These are phyloP conservation scores for Onychorhynchus coronatus DNA, from an alignment of 2,113 vertebrate species.

Conservation along the genomic window DNA sequence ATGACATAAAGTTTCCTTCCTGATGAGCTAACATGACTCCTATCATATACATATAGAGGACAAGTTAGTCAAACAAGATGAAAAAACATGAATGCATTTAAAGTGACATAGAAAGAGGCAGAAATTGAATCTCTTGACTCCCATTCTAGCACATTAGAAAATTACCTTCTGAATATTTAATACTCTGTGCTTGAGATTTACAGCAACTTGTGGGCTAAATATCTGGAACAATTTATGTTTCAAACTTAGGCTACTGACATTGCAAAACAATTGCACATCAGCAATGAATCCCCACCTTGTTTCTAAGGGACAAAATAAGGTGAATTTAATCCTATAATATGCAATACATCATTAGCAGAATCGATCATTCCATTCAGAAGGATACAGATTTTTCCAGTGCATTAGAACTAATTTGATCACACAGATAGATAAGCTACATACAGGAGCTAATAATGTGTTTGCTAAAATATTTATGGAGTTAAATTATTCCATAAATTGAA, in stretches of 20 bases:
- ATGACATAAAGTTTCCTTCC: background rate
- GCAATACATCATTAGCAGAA: background rate
- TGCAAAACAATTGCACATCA: background rate
- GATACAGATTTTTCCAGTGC: background rate
- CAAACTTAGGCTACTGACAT: background rate
- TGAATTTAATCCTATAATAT: background rate
- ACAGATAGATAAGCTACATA: background rate
- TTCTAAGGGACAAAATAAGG: background rate
- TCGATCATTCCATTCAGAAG: background rate
- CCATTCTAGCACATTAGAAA: background rate
- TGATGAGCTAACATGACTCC: background rate
- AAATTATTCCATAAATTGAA: constrained; percentile 42
- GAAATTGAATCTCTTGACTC: background rate
- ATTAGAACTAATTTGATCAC: background rate
- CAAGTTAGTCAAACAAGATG: background rate
- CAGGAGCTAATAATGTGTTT: background rate
- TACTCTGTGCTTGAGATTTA: background rate
- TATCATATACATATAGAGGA: fast-evolving
- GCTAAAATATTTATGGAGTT: constrained; percentile 41
- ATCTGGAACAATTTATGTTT: background rate
- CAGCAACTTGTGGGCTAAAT: background rate
- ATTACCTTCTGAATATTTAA: background rate
- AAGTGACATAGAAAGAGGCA: background rate
- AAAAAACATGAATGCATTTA: background rate
- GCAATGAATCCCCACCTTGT: background rate